phyloP scores from a whole-genome alignment of 2,797 vertebrate species.

The Chromobotia macracanthus region DNA sequence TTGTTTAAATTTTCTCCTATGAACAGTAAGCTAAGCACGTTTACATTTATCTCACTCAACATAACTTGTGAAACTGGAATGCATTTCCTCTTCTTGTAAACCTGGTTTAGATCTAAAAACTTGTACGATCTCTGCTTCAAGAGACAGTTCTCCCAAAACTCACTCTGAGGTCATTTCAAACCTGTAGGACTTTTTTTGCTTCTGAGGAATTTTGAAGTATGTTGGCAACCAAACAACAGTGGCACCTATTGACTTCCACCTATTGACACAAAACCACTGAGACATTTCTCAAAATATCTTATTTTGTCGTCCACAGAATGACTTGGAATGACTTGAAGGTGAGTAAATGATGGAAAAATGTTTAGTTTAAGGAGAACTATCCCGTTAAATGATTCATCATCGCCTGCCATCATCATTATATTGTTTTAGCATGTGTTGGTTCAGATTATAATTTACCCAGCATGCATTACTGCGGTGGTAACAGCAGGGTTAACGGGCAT shows the following conservation, averaged over 20 bases:
- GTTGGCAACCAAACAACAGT: too few species aligned
- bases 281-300: too few species aligned
- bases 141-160: background rate
- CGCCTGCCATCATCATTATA: background rate
- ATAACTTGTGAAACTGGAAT: background rate
- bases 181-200: too few species aligned
- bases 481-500: constrained; percentile 25
- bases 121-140: background rate
- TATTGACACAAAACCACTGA: too few species aligned
- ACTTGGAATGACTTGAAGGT: background rate
- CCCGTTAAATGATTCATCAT: too few species aligned
- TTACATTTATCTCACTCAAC: too few species aligned
- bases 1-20: too few species aligned
- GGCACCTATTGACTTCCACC: too few species aligned
- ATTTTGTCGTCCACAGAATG: too few species aligned
- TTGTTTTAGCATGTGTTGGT: constrained; percentile 21
- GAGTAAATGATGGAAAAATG: too few species aligned
- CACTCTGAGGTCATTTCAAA: background rate
- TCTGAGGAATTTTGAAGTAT: too few species aligned
- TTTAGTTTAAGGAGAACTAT: background rate
- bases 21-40: too few species aligned
- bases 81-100: constrained; percentile 12
- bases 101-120: background rate
- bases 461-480: background rate
- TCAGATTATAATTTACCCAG: constrained; percentile 6